These are phyloP conservation scores for Caenorhabditis sulstoni DNA, from an alignment of 2,888 invertebrate species.

Conservation along the genomic window DNA sequence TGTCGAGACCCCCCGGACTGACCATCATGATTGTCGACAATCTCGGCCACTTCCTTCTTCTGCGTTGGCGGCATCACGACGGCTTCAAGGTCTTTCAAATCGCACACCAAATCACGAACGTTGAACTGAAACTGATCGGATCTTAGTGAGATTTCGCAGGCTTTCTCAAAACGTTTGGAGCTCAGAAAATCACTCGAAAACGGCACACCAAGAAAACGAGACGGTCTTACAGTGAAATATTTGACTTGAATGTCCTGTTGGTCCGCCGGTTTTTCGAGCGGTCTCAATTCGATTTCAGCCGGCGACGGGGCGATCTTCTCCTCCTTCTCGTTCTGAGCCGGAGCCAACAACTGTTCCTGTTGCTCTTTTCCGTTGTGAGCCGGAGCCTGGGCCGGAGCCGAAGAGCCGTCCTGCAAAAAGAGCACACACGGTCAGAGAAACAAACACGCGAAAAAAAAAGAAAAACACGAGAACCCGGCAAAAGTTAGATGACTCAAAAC, in stretches of 20 bases:
- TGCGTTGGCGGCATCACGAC: conserved; percentile 68
- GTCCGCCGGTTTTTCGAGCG: conserved; percentile 19
- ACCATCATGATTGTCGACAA: conserved; percentile 72
- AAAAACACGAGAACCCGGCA: no score
- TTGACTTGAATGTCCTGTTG: conserved; percentile 14
- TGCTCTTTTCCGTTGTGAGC: conserved; percentile 32
- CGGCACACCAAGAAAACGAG: not conserved
- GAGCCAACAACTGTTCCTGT: not conserved
- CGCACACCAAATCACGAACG: conserved; percentile 30
- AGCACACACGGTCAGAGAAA: no score
- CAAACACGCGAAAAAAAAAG: no score
- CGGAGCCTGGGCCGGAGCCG: not conserved
- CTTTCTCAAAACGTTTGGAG: no score
- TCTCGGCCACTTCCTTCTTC: conserved; percentile 67
- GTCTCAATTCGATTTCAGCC: conserved; percentile 36
- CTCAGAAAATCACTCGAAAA: conserved; percentile 7
- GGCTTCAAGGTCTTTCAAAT: conserved; percentile 50
- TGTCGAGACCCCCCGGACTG: no score
- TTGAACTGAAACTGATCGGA: conserved; percentile 55
- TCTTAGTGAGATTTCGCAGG: not conserved
- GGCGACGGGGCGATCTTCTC: conserved; percentile 20
- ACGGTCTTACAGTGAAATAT: conserved; percentile 38
- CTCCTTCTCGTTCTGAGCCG: not conserved
- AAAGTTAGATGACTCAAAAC: no score
- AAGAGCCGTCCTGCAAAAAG: not conserved